Percentiles rank a stretch among this genome's conserved stretches.
phyloP scores from a whole-genome alignment of 2,888 invertebrate genomes.

The Allophyes oxyacanthae region DNA sequence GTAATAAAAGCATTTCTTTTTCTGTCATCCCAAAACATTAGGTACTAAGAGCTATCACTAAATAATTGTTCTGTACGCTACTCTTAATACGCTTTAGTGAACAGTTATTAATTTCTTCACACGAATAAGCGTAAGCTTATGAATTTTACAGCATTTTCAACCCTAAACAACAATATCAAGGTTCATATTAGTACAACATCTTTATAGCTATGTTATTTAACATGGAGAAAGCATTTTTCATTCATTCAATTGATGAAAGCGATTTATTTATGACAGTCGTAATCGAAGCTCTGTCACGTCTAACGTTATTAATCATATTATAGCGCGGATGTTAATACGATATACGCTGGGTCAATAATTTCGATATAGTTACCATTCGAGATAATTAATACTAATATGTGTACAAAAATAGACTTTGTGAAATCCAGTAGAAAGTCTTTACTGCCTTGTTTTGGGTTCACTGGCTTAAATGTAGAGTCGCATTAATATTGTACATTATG shows the following conservation, averaged over 20 bases:
- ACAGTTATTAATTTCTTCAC: constrained; percentile 15
- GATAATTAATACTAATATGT: background rate
- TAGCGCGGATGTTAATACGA: constrained; percentile 8
- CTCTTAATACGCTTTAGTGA: constrained; percentile 36
- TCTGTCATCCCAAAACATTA: no score
- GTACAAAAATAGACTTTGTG: background rate
- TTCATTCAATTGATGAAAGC: constrained; percentile 27
- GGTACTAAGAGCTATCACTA: no score
- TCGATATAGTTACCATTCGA: background rate
- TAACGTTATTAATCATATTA: constrained; percentile 5
- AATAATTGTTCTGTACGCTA: constrained; percentile 8
- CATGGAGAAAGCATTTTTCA: constrained; percentile 27
- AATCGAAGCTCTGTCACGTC: constrained; percentile 14
- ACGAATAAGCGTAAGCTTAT: constrained; percentile 29
- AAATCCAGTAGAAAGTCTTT: background rate
- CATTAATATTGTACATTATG: no score
- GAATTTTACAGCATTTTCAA: constrained; percentile 33
- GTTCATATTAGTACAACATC: constrained; percentile 31
- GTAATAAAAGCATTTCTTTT: no score
- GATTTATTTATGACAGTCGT: constrained; percentile 3
- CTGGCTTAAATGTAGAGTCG: no score
- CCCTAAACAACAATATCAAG: constrained; percentile 5
- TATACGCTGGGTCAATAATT: constrained; percentile 41
- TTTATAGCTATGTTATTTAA: constrained; percentile 27
- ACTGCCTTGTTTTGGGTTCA: no score